phyloP scores from a whole-genome alignment of 2,888 invertebrate species.

The Sesia apiformis region DNA sequence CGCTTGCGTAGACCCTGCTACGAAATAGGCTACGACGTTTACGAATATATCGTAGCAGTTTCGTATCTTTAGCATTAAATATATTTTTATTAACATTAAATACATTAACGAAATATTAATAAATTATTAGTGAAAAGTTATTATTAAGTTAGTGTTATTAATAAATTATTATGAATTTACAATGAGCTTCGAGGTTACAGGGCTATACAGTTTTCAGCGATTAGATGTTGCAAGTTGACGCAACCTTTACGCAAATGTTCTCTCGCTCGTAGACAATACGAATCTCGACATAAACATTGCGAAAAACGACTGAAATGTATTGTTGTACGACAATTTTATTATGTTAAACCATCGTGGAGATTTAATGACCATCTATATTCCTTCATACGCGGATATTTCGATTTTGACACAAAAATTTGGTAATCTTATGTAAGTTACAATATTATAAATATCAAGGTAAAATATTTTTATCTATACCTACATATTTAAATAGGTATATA shows the following conservation, averaged over 20 bases:
- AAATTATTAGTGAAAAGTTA: too few species aligned
- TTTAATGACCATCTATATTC: neutral
- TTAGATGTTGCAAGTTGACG: constrained; percentile 10
- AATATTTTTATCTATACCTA: too few species aligned
- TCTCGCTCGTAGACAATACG: constrained; percentile 25
- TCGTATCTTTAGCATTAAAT: neutral
- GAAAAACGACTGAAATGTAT: constrained; percentile 22
- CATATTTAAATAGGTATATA: too few species aligned
- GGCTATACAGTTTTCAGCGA: neutral
- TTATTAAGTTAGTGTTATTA: too few species aligned
- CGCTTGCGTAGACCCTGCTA: constrained; percentile 30
- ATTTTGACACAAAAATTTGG: too few species aligned
- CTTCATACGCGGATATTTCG: too few species aligned
- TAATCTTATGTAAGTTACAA: too few species aligned
- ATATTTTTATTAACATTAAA: neutral
- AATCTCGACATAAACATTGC: constrained; percentile 23
- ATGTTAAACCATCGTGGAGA: constrained; percentile 14
- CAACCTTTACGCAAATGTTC: constrained; percentile 24
- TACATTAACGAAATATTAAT: too few species aligned
- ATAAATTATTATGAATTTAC: too few species aligned
- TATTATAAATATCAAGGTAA: too few species aligned
- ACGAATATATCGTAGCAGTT: neutral
- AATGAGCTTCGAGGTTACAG: too few species aligned
- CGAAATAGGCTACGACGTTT: constrained; percentile 9
- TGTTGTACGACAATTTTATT: constrained; percentile 37